phyloP scores from a whole-genome alignment of 2,888 invertebrate species.

The Dysmachus trigonus region DNA sequence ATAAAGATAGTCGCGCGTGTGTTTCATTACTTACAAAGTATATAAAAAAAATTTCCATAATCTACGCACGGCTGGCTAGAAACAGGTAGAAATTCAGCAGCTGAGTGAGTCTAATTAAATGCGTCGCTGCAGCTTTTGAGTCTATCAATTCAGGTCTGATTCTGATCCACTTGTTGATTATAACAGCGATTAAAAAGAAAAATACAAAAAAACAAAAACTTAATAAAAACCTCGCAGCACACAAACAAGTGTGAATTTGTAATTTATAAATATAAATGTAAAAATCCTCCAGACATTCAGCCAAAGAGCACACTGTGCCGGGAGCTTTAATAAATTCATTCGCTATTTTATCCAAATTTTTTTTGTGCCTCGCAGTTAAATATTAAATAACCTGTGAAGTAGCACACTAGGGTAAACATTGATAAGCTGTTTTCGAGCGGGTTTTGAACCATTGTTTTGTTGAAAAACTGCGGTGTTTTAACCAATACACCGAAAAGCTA shows the following conservation, averaged over 20 bases:
- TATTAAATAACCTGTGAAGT: not conserved
- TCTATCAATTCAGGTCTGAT: not conserved
- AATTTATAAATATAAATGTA: not conserved
- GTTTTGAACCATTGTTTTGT: not conserved
- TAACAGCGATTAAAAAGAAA: not conserved
- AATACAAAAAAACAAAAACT: not conserved
- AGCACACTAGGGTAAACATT: not conserved
- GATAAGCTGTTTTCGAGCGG: conserved; percentile 1
- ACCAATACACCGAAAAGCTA: not conserved
- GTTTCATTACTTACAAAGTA: not conserved
- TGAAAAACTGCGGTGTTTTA: not conserved
- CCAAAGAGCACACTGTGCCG: not conserved
- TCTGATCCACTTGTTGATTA: conserved; percentile 11
- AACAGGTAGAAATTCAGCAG: not conserved
- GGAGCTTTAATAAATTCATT: not conserved
- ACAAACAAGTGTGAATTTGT: not conserved
- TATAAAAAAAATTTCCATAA: not conserved
- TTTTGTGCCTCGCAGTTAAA: not conserved
- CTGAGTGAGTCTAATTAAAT: not conserved
- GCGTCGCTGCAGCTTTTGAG: conserved; percentile 28
- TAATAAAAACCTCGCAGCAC: not conserved
- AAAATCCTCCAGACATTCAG: not conserved
- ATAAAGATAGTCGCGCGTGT: not conserved
- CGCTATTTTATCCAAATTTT: not conserved
- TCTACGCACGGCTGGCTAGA: not conserved